Evolutionary conservation across 1,140 invertebrate species (phyloP).

Genomic region (Neodiprion lecontei): DNA sequence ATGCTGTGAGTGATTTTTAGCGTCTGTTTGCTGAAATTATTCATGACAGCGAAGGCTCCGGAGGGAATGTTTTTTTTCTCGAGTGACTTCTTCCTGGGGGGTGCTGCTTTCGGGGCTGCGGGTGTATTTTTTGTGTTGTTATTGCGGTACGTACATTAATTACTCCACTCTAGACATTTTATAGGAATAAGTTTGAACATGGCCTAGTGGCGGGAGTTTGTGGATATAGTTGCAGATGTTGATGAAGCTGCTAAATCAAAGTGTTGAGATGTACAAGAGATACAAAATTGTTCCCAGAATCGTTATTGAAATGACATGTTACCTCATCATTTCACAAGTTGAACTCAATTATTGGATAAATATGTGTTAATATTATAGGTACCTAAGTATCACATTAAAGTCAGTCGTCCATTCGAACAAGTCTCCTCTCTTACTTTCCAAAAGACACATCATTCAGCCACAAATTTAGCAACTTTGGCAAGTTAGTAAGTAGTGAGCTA

Average conservation of each 20-base stretch:
- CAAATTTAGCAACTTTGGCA: no score
- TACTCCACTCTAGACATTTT: constrained; percentile 18
- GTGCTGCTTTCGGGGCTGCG: no score
- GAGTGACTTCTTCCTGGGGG: no score
- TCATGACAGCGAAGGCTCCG: no score
- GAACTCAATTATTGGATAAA: background rate
- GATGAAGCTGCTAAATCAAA: constrained; percentile 69
- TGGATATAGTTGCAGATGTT: constrained; percentile 73
- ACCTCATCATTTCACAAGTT: constrained; percentile 7
- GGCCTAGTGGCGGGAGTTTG: constrained; percentile 77
- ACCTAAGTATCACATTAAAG: no score
- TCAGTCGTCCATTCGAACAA: no score
- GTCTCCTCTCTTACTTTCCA: no score
- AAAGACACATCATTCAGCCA: no score
- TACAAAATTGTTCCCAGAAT: background rate
- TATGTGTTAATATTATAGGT: background rate
- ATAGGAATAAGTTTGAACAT: constrained; percentile 74
- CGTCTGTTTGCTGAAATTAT: no score
- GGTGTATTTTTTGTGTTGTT: constrained; percentile 8
- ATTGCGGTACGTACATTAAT: background rate
- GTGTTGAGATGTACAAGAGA: constrained; percentile 21
- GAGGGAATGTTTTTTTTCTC: no score
- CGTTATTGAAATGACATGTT: background rate
- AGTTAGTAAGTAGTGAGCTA: no score
- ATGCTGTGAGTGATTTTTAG: no score